These are phyloP conservation scores for Poeciliopsis turneri DNA, from an alignment of 2,797 vertebrate species.

Conservation along the genomic window DNA sequence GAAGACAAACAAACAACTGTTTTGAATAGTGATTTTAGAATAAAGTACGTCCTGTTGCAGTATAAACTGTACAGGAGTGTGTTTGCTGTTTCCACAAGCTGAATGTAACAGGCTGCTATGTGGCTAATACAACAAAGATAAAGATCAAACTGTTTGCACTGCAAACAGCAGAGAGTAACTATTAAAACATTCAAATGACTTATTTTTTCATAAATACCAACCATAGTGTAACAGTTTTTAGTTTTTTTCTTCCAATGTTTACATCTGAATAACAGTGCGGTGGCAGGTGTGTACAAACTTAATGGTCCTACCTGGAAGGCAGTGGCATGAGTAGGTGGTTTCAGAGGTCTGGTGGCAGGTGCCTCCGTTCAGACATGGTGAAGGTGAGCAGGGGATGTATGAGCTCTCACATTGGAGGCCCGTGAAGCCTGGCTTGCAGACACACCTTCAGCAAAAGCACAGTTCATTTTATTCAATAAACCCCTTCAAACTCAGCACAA, in stretches of 20 bases:
- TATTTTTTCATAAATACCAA: constrained; percentile 20
- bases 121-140: constrained; percentile 38
- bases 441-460: constrained; percentile 74
- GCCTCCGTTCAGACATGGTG: constrained; percentile 91
- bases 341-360: constrained; percentile 89
- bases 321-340: constrained; percentile 89
- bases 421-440: constrained; percentile 84
- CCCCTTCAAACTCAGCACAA: neutral
- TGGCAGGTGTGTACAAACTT: neutral
- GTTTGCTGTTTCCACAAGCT: constrained; percentile 40
- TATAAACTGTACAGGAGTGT: constrained; percentile 34
- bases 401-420: constrained; percentile 87
- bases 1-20: neutral
- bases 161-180: constrained; percentile 64
- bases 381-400: constrained; percentile 88
- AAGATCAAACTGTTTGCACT: constrained; percentile 60
- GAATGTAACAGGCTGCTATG: constrained; percentile 39
- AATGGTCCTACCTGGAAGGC: constrained; percentile 85
- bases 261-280: neutral
- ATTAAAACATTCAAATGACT: constrained; percentile 20
- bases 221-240: neutral
- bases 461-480: neutral
- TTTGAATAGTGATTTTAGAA: neutral
- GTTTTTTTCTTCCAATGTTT: neutral
- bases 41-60: constrained; percentile 8